Base-by-base conservation (phyloP, 2,888 invertebrate species). In the Eretmocerus hayati region DNA sequence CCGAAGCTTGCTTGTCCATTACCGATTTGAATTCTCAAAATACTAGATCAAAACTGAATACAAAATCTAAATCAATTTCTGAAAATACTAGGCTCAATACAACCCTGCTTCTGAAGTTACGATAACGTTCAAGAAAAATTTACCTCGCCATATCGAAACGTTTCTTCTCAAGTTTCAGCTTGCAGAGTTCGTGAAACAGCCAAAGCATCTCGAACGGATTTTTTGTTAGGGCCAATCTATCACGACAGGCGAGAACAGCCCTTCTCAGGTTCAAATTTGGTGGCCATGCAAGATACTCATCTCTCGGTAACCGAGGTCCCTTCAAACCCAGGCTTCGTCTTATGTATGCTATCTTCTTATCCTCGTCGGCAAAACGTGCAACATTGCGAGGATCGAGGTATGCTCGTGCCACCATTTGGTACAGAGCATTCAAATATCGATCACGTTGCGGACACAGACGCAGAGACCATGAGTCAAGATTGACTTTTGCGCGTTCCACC, bases 131-230 rank as follows among this genome's bases (percentile, higher is more conserved):
- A n/a, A n/a, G n/a, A n/a, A n/a, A n/a, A n/a, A n/a, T n/a, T 30
- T 41, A 52, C 54, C 72, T 62, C 0, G 74, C 73, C 18, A 76
- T 45, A 43, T 77, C 76, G 56, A 60, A 71, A 33, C 73, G 69
- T 32, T 65, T 67, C 2, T 67, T 57, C 48, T 74, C 71, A 5
- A 69, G 60, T 47, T 72, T 62, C 48, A 69, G 69, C 49, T 72
- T 66, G 6, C 71, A 64, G 11, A 77, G 59, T 55, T 77, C 77
- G 54, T 76, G 74, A 53, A 71, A 75, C 21, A 77, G 52, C 75
- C 75, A 73, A 13, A 72, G 64, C 4, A 74, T 59, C 60, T 77
- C 77, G n/a, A 72, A 59, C 0, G 70, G 60, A n/a, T 61, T 52
- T 0, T 56, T 62, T 2, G 66, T 64, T 32, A 66, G 53, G 0